phyloP scores from a whole-genome alignment of 1,140 invertebrate genomes.

The Nixonia krombeini region DNA sequence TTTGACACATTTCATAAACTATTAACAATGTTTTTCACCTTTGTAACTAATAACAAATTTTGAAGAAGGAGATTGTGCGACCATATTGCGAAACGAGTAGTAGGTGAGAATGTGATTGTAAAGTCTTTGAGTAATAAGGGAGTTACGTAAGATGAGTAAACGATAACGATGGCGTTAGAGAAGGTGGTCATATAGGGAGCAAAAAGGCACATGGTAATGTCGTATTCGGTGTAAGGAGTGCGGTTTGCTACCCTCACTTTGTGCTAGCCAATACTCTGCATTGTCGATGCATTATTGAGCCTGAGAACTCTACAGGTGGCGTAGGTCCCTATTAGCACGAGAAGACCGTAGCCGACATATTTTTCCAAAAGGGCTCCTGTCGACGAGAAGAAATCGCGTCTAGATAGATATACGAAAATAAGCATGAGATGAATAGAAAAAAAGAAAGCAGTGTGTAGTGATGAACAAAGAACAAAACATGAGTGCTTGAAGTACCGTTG shows the following conservation, averaged over 20 bases:
- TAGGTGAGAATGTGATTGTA: background rate
- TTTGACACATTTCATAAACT: too few species aligned
- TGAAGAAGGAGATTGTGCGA: too few species aligned
- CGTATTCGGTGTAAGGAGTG: slow-evolving; percentile 26
- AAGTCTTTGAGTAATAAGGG: background rate
- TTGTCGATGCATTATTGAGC: slow-evolving; percentile 64
- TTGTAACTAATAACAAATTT: too few species aligned
- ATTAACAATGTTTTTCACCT: too few species aligned
- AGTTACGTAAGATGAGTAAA: slow-evolving; percentile 1
- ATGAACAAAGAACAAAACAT: background rate
- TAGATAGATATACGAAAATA: background rate
- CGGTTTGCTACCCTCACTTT: slow-evolving; percentile 45
- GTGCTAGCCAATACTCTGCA: slow-evolving; percentile 52
- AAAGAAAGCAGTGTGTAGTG: background rate
- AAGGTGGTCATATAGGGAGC: slow-evolving; percentile 34
- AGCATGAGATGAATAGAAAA: background rate
- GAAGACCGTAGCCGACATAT: slow-evolving; percentile 39
- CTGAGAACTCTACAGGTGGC: slow-evolving; percentile 64
- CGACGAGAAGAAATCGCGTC: background rate
- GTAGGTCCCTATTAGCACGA: slow-evolving; percentile 51
- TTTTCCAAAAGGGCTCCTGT: slow-evolving; percentile 29
- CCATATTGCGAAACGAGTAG: too few species aligned
- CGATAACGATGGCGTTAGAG: slow-evolving; percentile 21
- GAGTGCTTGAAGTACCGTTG: too few species aligned
- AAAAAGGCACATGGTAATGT: slow-evolving; percentile 42